A percentile compares a stretch with the other conserved stretches of the same genome.
Conservation (phyloP, 2,888 invertebrate genomes). For the Calameuta idolon region DNA sequence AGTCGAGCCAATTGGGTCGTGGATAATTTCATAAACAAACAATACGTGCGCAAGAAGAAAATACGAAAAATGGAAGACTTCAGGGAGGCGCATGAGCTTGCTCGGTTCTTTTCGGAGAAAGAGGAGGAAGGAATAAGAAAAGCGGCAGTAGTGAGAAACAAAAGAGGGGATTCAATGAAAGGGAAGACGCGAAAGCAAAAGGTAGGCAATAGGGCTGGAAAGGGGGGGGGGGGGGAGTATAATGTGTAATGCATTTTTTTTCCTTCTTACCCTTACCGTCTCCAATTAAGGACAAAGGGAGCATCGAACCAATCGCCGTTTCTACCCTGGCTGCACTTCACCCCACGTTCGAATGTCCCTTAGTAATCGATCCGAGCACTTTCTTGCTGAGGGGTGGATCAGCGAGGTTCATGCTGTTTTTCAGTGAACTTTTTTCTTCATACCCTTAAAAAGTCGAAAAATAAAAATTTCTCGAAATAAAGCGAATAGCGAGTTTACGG, state of each 20-base stretch:
- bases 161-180: slow-evolving; percentile 12
- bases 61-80: slow-evolving; percentile 25
- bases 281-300: slow-evolving; percentile 41
- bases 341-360: too few species aligned
- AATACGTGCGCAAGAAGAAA: slow-evolving; percentile 38
- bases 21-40: slow-evolving; percentile 56
- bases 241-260: slow-evolving; percentile 17
- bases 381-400: too few species aligned
- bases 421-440: too few species aligned
- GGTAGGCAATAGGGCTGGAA: not conserved
- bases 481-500: too few species aligned
- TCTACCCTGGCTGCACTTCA: too few species aligned
- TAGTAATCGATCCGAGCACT: too few species aligned
- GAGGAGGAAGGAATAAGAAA: slow-evolving; percentile 3
- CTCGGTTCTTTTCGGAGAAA: not conserved
- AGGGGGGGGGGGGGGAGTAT: not conserved
- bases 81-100: not conserved
- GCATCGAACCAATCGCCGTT: too few species aligned
- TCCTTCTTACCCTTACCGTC: slow-evolving; percentile 31
- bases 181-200: slow-evolving; percentile 14
- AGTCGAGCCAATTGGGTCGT: slow-evolving; percentile 52
- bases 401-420: too few species aligned
- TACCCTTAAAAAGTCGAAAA: too few species aligned
- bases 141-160: not conserved
- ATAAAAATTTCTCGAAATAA: too few species aligned